Percentiles rank a stretch among this genome's conserved stretches.
phyloP scores from a whole-genome alignment of 2,797 vertebrate genomes.

The Trachops cirrhosus region DNA sequence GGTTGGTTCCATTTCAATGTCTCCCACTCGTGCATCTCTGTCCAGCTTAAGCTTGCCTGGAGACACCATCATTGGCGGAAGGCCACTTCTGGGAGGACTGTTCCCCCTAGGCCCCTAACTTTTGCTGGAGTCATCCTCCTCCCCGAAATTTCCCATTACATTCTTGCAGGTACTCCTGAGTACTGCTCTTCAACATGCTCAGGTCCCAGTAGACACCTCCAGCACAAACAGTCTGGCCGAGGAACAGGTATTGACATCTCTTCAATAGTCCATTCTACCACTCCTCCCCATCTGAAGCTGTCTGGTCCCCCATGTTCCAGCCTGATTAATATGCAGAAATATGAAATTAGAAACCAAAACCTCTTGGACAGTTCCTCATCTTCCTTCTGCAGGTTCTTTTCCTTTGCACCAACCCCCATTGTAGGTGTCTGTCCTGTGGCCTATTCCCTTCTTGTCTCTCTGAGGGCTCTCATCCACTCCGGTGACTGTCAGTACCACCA shows the following conservation, averaged over 20 bases:
- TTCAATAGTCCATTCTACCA: background rate
- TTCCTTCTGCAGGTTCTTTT: background rate
- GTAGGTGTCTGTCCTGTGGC: background rate
- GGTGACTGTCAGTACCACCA: background rate
- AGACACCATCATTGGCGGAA: background rate
- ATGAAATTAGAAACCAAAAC: background rate
- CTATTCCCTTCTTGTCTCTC: background rate
- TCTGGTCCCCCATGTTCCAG: background rate
- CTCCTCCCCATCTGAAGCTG: background rate
- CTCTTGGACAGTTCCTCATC: background rate
- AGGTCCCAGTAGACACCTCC: background rate
- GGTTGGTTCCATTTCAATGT: background rate
- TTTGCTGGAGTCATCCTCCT: background rate
- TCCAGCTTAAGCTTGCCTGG: background rate
- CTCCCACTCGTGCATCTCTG: background rate
- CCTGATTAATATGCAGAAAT: background rate
- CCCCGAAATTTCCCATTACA: background rate
- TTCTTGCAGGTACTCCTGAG: background rate
- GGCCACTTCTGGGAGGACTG: background rate
- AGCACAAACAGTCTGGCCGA: background rate
- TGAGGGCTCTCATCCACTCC: background rate
- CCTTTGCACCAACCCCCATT: background rate
- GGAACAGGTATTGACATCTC: background rate
- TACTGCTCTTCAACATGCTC: background rate
- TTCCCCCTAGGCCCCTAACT: background rate